A percentile compares a stretch with the other conserved stretches of the same genome.
These are phyloP conservation scores for Ctenochaetus hawaiiensis DNA, from an alignment of 2,797 vertebrate species.

Conservation along the genomic window DNA sequence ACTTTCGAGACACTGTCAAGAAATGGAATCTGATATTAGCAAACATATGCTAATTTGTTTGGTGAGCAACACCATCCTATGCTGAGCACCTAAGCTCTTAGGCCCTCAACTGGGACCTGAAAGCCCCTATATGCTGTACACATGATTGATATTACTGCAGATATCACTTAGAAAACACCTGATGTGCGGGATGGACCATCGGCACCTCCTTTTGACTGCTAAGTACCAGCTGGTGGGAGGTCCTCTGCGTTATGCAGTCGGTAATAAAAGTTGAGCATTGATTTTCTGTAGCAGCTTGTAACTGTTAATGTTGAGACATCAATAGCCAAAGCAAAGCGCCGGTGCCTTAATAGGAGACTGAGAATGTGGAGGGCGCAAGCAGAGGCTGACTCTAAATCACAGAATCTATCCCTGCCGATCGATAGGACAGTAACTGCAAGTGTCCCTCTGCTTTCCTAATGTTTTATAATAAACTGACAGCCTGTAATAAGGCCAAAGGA, in stretches of 20 bases:
- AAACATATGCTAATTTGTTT: constrained; percentile 58
- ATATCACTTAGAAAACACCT: constrained; percentile 84
- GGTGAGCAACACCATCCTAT: constrained; percentile 34
- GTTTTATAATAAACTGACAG: constrained; percentile 93
- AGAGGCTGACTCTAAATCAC: constrained; percentile 91
- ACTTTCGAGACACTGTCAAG: neutral
- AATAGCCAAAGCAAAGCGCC: constrained; percentile 98
- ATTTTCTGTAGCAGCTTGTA: constrained; percentile 99
- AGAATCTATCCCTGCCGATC: constrained; percentile 90
- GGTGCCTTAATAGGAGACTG: constrained; percentile 93
- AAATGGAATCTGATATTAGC: constrained; percentile 22
- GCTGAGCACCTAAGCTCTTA: constrained; percentile 33
- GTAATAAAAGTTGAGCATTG: constrained; percentile 98
- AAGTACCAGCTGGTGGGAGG: constrained; percentile 79
- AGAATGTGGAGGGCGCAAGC: constrained; percentile 90
- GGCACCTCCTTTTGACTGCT: constrained; percentile 75
- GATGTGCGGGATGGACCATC: constrained; percentile 65
- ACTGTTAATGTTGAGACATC: constrained; percentile 99
- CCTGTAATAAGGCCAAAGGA: constrained; percentile 85
- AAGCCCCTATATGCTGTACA: constrained; percentile 51
- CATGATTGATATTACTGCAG: constrained; percentile 82
- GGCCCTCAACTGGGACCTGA: constrained; percentile 43
- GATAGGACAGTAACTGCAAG: constrained; percentile 93
- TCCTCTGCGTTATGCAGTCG: constrained; percentile 86
- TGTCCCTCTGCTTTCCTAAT: constrained; percentile 91